A percentile compares a stretch with the other conserved stretches of the same genome.
Evolutionary conservation across 2,888 invertebrate genomes (phyloP).

Genomic region (Brassicogethes aeneus): DNA sequence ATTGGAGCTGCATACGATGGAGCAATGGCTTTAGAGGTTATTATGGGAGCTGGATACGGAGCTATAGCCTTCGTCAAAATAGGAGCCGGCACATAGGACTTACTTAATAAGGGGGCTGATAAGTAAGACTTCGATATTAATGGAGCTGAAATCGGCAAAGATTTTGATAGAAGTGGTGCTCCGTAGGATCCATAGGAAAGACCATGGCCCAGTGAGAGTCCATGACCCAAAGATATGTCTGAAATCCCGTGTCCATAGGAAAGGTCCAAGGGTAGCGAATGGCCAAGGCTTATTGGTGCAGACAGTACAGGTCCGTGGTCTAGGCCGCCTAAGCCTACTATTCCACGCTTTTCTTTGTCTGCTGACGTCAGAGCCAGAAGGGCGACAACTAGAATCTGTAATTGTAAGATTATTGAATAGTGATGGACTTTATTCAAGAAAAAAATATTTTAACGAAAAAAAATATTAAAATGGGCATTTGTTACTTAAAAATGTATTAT

Average conservation of each 20-base stretch:
- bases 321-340: neutral
- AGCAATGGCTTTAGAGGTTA: constrained; percentile 4
- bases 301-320: neutral
- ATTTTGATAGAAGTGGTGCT: neutral
- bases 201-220: too few species aligned
- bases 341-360: neutral
- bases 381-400: too few species aligned
- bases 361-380: neutral
- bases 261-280: neutral
- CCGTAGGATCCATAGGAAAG: too few species aligned
- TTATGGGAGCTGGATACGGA: constrained; percentile 5
- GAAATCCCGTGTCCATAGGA: too few species aligned
- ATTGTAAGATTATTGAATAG: too few species aligned
- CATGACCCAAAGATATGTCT: neutral
- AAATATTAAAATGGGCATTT: too few species aligned
- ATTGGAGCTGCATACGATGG: constrained; percentile 10
- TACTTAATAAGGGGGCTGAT: neutral
- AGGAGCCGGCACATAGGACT: neutral
- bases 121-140: neutral
- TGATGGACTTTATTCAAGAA: too few species aligned
- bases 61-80: neutral
- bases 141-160: neutral
- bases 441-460: too few species aligned
- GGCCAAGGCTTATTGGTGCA: too few species aligned
- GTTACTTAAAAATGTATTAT: too few species aligned